phyloP scores from a whole-genome alignment of 2,888 invertebrate species.

The Pardosa pseudoannulata region DNA sequence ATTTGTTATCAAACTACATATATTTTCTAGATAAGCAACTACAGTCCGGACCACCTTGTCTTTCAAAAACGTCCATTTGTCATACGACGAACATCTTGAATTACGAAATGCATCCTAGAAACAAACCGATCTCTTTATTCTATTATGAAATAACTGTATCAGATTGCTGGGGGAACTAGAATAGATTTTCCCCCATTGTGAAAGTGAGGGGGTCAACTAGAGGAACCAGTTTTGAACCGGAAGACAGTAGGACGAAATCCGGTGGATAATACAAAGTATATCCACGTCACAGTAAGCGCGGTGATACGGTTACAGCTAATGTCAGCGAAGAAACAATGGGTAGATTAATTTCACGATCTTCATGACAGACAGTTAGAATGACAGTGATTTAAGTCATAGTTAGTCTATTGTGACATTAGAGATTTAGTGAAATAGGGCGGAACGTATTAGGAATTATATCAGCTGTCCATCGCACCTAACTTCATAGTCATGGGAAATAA shows the following conservation, averaged over 20 bases:
- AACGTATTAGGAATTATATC: not conserved
- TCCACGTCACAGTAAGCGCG: not conserved
- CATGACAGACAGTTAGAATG: not conserved
- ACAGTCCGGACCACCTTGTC: not conserved
- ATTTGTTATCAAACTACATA: too few species aligned
- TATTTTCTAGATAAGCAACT: too few species aligned
- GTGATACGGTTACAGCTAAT: constrained; percentile 34
- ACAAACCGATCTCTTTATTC: not conserved
- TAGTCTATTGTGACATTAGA: not conserved
- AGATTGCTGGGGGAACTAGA: constrained; percentile 12
- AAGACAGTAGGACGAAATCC: constrained; percentile 21
- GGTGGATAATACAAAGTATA: constrained; percentile 28
- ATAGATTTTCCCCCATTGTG: constrained; percentile 19
- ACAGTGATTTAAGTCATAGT: not conserved
- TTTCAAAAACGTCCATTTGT: not conserved
- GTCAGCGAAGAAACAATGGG: constrained; percentile 46
- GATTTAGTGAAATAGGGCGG: not conserved
- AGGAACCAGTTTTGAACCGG: constrained; percentile 40
- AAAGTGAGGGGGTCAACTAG: constrained; percentile 16
- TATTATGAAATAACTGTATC: constrained; percentile 45
- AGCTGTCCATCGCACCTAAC: not conserved
- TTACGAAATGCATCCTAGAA: constrained; percentile 11
- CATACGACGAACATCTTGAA: constrained; percentile 9
- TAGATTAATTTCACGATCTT: constrained; percentile 35
- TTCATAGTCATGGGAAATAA: too few species aligned